Conservation (phyloP, 2,113 vertebrate genomes). For the Zootoca vivipara region DNA sequence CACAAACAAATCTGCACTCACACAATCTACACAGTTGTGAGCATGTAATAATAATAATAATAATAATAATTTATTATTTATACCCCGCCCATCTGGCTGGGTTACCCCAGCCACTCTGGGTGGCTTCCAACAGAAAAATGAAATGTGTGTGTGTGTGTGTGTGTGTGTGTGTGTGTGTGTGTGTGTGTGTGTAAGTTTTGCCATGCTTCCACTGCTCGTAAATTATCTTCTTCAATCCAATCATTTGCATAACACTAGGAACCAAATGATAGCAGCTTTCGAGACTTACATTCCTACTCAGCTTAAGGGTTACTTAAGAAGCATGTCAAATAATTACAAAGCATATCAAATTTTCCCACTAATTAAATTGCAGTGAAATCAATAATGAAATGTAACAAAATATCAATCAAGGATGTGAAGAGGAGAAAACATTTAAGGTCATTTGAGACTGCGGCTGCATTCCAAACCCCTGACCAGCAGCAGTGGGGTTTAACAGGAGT, state of each 20-base stretch:
- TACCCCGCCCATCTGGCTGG: no score
- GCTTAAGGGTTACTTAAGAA: background rate
- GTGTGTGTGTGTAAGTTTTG: background rate
- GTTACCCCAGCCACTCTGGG: no score
- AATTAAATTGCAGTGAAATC: background rate
- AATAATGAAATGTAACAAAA: background rate
- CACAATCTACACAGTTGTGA: background rate
- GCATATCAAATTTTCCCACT: background rate
- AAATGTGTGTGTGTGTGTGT: no score
- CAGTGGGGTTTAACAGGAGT: no score
- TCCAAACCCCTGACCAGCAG: no score
- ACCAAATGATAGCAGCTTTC: background rate
- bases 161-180: no score
- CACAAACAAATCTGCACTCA: background rate
- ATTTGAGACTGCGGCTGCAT: background rate
- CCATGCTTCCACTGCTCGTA: background rate
- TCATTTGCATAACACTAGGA: background rate
- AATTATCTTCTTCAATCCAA: background rate
- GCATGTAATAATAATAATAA: no score
- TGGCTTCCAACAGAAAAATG: no score
- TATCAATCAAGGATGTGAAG: background rate
- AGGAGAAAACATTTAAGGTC: no score
- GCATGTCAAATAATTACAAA: no score
- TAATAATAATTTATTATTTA: no score
- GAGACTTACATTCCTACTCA: background rate